Percentiles rank a stretch among this genome's conserved stretches.
phyloP scores from a whole-genome alignment of 2,888 invertebrate species.

The Arenicola marina region DNA sequence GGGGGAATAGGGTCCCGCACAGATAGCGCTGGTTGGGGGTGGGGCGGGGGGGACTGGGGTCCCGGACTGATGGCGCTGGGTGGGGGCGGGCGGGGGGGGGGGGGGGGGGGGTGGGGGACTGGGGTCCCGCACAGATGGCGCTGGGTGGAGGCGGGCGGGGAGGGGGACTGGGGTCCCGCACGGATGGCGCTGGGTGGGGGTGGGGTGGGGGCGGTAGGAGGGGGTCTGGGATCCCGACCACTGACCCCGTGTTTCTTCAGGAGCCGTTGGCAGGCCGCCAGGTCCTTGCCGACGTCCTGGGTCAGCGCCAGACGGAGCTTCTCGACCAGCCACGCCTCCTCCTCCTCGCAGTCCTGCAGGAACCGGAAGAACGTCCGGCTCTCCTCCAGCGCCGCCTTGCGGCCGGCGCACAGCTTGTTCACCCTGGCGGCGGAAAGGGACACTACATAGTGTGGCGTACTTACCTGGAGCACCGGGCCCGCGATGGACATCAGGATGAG shows the following conservation, averaged over 20 bases:
- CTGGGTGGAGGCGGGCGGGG: no score
- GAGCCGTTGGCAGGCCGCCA: constrained; percentile 84
- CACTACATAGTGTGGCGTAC: no score
- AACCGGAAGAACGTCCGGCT: constrained; percentile 93
- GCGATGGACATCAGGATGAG: no score
- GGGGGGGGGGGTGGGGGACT: no score
- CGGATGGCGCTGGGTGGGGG: constrained; percentile 1
- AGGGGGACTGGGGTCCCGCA: background rate
- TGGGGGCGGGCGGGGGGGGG: no score
- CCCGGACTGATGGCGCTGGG: no score
- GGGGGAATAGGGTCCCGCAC: background rate
- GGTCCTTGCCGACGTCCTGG: constrained; percentile 90
- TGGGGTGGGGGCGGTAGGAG: no score
- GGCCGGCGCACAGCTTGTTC: constrained; percentile 77
- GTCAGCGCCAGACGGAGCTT: constrained; percentile 91
- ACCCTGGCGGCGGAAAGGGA: no score
- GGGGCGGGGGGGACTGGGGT: background rate
- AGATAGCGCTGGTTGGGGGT: no score
- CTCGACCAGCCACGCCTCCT: constrained; percentile 95
- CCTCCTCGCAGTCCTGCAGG: constrained; percentile 95
- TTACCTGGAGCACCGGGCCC: no score
- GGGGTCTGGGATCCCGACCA: no score
- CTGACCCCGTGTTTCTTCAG: constrained; percentile 88
- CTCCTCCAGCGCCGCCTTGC: constrained; percentile 82
- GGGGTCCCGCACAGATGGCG: no score